A percentile compares a stretch with the other conserved stretches of the same genome.
phyloP scores from a whole-genome alignment of 2,113 vertebrate genomes.

The Corythornis madagascariensis region DNA sequence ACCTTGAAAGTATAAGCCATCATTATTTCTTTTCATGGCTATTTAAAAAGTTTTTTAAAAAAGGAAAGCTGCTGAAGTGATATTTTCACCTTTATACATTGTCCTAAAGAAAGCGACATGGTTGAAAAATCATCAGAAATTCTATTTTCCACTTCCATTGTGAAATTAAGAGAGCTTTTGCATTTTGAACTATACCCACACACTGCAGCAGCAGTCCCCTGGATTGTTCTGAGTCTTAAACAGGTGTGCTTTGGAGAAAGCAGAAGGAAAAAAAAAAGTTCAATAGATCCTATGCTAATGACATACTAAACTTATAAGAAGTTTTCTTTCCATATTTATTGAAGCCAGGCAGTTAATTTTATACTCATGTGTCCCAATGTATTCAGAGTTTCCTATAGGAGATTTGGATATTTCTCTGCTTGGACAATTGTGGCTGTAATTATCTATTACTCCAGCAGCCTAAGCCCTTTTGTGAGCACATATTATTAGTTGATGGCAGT shows the following conservation, averaged over 20 bases:
- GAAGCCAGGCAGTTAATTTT: constrained; percentile 47
- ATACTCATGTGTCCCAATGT: not conserved
- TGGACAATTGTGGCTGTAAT: constrained; percentile 54
- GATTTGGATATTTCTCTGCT: constrained; percentile 52
- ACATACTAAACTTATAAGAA: constrained; percentile 59
- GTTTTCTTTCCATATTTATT: constrained; percentile 65
- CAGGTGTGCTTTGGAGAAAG: constrained; percentile 48
- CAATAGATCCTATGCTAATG: constrained; percentile 46
- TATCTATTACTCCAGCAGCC: constrained; percentile 41
- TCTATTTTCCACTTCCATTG: constrained; percentile 57
- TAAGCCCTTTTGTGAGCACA: constrained; percentile 24
- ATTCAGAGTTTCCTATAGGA: constrained; percentile 56
- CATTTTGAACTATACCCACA: constrained; percentile 53
- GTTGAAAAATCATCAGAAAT: constrained; percentile 46
- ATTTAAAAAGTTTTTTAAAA: constrained; percentile 18
- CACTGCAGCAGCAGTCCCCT: constrained; percentile 5
- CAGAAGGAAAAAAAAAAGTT: constrained; percentile 50
- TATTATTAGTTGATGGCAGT: constrained; percentile 40
- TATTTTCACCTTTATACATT: constrained; percentile 53
- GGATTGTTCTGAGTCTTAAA: constrained; percentile 60
- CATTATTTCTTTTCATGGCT: constrained; percentile 13
- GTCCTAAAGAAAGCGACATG: constrained; percentile 36
- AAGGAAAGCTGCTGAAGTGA: not conserved
- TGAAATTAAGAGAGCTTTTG: constrained; percentile 58
- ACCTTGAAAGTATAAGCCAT: constrained; percentile 27